Evolutionary conservation across 1,140 invertebrate genomes (phyloP).

Genomic region (Thaumatotibia leucotreta): DNA sequence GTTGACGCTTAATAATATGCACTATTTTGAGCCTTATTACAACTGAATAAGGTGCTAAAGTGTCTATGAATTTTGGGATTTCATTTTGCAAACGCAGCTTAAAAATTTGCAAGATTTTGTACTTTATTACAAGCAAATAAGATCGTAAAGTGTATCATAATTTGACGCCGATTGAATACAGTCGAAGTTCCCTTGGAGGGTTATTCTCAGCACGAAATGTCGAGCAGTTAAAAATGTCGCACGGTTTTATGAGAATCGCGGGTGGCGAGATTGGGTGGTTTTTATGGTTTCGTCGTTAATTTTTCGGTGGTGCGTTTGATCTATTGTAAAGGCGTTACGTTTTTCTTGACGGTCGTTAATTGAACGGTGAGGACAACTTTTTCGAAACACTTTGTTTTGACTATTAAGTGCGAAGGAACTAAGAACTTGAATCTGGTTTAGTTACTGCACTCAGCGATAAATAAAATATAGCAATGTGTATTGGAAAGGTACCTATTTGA

Average conservation of each 20-base stretch:
- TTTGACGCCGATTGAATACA: no score
- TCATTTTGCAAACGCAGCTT: no score
- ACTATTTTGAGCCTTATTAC: no score
- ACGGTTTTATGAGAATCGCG: background rate
- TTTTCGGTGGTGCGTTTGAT: background rate
- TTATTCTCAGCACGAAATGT: background rate
- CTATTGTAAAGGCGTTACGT: background rate
- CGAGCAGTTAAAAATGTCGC: background rate
- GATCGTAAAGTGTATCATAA: no score
- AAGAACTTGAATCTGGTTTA: background rate
- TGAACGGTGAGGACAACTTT: background rate
- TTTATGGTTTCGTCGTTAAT: background rate
- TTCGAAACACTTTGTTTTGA: background rate
- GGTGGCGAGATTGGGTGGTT: background rate
- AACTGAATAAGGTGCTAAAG: no score
- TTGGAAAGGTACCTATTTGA: no score
- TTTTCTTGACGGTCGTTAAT: background rate
- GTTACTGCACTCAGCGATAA: no score
- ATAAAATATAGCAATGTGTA: no score
- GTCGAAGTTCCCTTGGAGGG: background rate
- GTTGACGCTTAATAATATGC: no score
- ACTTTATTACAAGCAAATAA: no score
- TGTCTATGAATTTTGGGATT: no score
- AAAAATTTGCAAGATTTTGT: no score
- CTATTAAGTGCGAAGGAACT: background rate